These are phyloP conservation scores for Watsonalla binaria DNA, from an alignment of 2,888 invertebrate genomes.

Conservation along the genomic window DNA sequence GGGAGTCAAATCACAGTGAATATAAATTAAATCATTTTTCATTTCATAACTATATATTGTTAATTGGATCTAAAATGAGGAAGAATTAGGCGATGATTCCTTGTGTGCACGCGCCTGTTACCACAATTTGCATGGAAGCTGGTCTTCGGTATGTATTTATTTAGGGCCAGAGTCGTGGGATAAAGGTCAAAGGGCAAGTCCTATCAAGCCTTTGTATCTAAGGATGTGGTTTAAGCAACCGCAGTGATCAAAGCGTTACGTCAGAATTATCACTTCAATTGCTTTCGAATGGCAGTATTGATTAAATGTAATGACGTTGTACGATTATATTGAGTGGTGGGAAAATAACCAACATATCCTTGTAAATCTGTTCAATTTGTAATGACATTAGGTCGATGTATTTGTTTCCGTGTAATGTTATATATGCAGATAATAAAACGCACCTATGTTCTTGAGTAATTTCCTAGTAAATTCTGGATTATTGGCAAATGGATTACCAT, in stretches of 20 bases:
- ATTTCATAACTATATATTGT: too few relatives aligned
- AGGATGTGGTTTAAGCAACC: conserved; percentile 33
- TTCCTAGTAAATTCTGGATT: too few relatives aligned
- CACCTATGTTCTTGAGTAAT: too few relatives aligned
- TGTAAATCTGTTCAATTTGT: neutral
- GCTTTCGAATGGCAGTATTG: conserved; percentile 24
- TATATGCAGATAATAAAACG: too few relatives aligned
- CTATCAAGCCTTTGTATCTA: conserved; percentile 46
- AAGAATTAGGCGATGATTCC: too few relatives aligned
- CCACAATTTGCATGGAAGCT: conserved; percentile 7
- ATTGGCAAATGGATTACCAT: too few relatives aligned
- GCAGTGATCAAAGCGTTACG: conserved; percentile 29
- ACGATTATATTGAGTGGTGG: neutral
- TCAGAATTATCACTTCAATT: conserved; percentile 33
- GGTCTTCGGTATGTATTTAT: conserved; percentile 22
- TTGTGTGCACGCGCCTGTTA: too few relatives aligned
- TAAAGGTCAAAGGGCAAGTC: conserved; percentile 56
- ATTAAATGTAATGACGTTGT: conserved; percentile 26
- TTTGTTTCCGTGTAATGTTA: neutral
- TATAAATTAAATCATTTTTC: too few relatives aligned
- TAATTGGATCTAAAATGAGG: too few relatives aligned
- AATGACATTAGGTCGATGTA: neutral
- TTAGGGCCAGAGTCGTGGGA: conserved; percentile 30
- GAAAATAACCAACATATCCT: neutral
- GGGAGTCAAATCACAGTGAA: too few relatives aligned